Percentiles rank a stretch among this genome's conserved stretches.
Conservation (phyloP, 2,888 invertebrate genomes). For the Cenopis cana region DNA sequence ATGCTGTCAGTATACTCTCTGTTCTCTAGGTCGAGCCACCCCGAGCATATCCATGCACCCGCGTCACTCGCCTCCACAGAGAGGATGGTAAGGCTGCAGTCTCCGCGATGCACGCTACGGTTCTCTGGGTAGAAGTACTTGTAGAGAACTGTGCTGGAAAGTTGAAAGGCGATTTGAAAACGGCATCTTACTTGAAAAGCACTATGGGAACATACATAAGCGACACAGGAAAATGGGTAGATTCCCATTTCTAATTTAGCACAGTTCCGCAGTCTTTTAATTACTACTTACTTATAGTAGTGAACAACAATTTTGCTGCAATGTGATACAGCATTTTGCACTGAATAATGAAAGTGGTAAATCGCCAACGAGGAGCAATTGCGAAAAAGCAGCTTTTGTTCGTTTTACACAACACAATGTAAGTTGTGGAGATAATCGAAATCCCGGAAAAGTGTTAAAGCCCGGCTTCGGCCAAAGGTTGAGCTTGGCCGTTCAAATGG, state of each 20-base stretch:
- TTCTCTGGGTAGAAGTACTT: slow-evolving; percentile 30
- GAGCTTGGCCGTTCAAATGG: no score
- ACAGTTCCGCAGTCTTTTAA: no score
- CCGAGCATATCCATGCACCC: slow-evolving; percentile 54
- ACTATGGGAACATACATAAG: not conserved
- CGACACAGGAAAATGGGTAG: not conserved
- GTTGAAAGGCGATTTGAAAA: not conserved
- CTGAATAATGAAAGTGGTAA: no score
- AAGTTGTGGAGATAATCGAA: not conserved
- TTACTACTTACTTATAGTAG: no score
- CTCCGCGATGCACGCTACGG: slow-evolving; percentile 48
- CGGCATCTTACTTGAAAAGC: not conserved
- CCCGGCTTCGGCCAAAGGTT: no score
- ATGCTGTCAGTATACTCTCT: slow-evolving; percentile 21
- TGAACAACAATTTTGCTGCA: no score
- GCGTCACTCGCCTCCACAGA: slow-evolving; percentile 47
- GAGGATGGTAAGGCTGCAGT: slow-evolving; percentile 54
- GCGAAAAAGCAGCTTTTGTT: no score
- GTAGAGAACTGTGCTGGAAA: slow-evolving; percentile 24
- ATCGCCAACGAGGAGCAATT: no score
- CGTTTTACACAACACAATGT: no score
- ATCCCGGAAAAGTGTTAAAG: not conserved
- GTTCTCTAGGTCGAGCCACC: slow-evolving; percentile 24
- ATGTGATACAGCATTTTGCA: no score
- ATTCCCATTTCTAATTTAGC: no score